These are phyloP conservation scores for Sipha maydis DNA, from an alignment of 2,888 invertebrate genomes.

Conservation along the genomic window DNA sequence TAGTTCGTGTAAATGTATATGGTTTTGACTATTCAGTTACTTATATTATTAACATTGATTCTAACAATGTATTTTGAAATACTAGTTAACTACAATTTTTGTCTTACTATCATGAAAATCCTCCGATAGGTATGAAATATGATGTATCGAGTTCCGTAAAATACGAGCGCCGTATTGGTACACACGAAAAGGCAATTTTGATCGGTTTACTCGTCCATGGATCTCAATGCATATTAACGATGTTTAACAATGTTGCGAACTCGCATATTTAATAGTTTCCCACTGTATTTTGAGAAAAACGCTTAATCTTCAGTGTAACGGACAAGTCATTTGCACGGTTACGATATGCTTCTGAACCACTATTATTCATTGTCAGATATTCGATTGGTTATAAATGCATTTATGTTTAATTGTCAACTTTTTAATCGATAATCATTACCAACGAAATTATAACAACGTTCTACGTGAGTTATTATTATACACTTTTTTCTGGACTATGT, in stretches of 20 bases:
- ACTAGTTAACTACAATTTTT: no score
- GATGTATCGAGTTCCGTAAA: no score
- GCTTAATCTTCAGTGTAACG: slow-evolving; percentile 12
- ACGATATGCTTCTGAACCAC: slow-evolving; percentile 18
- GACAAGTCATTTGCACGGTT: slow-evolving; percentile 42
- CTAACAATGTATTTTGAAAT: no score
- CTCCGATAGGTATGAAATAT: no score
- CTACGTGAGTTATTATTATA: neutral
- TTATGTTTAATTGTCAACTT: slow-evolving; percentile 24
- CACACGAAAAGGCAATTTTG: no score
- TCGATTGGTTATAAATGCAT: neutral
- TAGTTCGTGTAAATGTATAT: no score
- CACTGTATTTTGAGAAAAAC: neutral
- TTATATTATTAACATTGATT: no score
- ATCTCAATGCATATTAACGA: no score
- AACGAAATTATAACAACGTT: slow-evolving; percentile 29
- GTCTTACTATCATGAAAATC: no score
- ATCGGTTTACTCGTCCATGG: no score
- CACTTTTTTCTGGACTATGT: neutral
- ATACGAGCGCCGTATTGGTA: no score
- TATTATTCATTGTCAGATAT: slow-evolving; percentile 48
- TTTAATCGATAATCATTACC: slow-evolving; percentile 44
- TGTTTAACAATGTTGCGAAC: neutral
- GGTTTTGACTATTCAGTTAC: no score
- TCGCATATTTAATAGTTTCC: slow-evolving; percentile 7